Evolutionary conservation across 2,113 vertebrate genomes (phyloP).

Genomic region (Pycnonotus jocosus): DNA sequence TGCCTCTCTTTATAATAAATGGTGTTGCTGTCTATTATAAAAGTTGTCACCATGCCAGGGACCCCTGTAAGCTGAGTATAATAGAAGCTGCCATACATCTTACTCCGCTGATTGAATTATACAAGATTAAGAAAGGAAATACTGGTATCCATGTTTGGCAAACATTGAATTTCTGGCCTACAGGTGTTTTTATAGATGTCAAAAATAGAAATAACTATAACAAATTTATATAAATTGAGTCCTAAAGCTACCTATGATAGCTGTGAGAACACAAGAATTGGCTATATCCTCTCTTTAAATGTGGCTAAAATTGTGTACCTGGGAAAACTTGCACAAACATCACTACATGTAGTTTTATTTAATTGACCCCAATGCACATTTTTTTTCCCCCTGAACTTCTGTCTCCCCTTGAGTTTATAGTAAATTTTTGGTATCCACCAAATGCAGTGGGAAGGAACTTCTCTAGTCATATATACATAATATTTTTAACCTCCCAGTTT

Average conservation of each 20-base stretch:
- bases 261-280: neutral
- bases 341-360: neutral
- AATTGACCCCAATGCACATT: neutral
- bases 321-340: neutral
- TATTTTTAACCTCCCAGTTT: neutral
- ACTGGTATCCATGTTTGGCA: neutral
- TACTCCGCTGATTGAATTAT: neutral
- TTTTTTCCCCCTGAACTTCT: neutral
- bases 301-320: neutral
- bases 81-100: neutral
- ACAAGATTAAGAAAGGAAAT: neutral
- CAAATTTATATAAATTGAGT: neutral
- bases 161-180: neutral
- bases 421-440: neutral
- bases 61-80: neutral
- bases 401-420: neutral
- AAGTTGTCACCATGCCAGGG: neutral
- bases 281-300: neutral
- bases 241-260: neutral
- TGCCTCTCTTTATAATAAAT: neutral
- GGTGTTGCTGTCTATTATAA: neutral
- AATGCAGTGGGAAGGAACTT: neutral
- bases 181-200: neutral
- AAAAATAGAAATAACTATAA: neutral
- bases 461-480: rapidly evolving